A percentile compares a stretch with the other conserved stretches of the same genome.
phyloP scores from a whole-genome alignment of 2,113 vertebrate genomes.

The Heptranchias perlo region DNA sequence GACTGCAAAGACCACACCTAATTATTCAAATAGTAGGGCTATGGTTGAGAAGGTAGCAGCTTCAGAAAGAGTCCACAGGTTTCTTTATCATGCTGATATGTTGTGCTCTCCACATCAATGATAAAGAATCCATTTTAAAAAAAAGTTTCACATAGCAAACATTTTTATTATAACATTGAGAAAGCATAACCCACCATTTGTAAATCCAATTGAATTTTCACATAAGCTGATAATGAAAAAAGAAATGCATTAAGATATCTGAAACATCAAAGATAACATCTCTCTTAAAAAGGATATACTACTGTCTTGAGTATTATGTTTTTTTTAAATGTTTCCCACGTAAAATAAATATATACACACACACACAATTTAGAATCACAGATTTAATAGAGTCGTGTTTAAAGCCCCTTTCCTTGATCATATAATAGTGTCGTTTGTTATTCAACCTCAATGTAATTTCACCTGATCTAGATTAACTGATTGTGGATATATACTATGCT shows the following conservation, averaged over 20 bases:
- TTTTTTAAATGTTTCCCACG: background rate
- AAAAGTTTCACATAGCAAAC: background rate
- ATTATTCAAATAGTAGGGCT: background rate
- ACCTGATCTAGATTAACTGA: too few relatives aligned
- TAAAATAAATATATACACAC: background rate
- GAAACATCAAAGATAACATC: background rate
- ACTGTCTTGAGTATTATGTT: background rate
- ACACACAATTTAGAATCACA: background rate
- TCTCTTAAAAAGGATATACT: background rate
- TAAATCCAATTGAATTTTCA: background rate
- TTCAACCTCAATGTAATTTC: too few relatives aligned
- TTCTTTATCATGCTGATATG: background rate
- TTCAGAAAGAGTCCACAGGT: background rate
- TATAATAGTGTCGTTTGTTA: background rate
- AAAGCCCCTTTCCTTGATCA: background rate
- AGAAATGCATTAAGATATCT: background rate
- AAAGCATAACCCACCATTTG: background rate
- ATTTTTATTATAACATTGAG: background rate
- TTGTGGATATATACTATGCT: background rate
- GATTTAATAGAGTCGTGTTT: background rate
- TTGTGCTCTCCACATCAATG: background rate
- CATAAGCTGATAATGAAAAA: background rate
- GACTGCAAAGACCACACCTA: background rate
- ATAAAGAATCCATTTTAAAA: background rate
- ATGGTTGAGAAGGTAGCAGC: background rate